Base-by-base conservation (phyloP, 30 jellyfish, hydroid and myxozoan species). In the Cassiopea andromeda region DNA sequence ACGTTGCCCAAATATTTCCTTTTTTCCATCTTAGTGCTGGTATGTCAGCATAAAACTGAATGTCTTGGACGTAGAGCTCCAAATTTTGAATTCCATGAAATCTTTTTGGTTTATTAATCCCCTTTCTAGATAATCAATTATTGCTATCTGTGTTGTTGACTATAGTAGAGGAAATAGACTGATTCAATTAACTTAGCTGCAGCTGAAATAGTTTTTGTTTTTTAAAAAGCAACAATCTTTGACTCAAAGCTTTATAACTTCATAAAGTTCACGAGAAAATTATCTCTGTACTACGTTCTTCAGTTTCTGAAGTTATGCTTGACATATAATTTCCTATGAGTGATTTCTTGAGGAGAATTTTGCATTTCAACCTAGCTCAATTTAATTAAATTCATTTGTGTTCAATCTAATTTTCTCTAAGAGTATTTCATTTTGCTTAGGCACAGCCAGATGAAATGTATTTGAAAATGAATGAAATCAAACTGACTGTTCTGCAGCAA, bases 401-500 rank as follows among this genome's bases (percentile, higher is more conserved):
- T 4, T 18, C 7, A 74, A 38, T 18, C 10, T 60, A 74, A 14
- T 8, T 46, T 14, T 7, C 76, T 12, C 10, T 70, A 6, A 19
- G 38, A 70, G 2, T 16, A 18, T 19, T 19, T 12, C n/a, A 8
- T 14, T 70, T 27, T 15, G 3, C 5, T 27, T 43, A 85, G 93
- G 87, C 90, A 43, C 85, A 78, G 50, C 90, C 97, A 17, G 94
- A 84, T 17, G 73, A 48, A 19, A 19, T 91, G 87, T 91, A 83
- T 66, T 61, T 92, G 86, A 92, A 92, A 14, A 57, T 86, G 89
- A 92, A 82, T 44, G 90, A 78, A 12, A 85, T 92, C 46, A 85
- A 92, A 43, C 68, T 85, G 60, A 89, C 79, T 49, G 92, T 92
- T 38, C 50, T 92, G 73, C 81, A 77, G 70, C 87, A 84, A 14